A percentile compares a stretch with the other conserved stretches of the same genome.
Evolutionary conservation across 2,888 invertebrate genomes (phyloP).

Genomic region (Ethmia dodecea): DNA sequence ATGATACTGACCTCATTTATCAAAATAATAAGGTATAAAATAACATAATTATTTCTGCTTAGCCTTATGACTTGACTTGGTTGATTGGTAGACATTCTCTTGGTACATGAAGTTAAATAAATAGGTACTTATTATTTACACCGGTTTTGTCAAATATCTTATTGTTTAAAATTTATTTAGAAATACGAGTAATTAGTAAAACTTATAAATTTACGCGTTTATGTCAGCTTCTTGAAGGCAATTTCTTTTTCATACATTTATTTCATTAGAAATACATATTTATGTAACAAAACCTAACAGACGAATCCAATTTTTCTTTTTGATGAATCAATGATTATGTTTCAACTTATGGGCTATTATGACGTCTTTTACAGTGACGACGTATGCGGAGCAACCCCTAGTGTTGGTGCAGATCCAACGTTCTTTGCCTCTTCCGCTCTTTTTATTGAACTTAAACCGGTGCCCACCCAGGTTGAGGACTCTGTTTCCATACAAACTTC

Average conservation of each 20-base stretch:
- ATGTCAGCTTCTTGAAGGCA: too few relatives aligned
- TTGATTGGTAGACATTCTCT: too few relatives aligned
- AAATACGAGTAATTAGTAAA: too few relatives aligned
- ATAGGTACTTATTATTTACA: too few relatives aligned
- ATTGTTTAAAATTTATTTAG: too few relatives aligned
- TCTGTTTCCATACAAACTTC: conserved; percentile 33
- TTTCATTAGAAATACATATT: background rate
- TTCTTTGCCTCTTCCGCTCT: conserved; percentile 18
- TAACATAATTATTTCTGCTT: too few relatives aligned
- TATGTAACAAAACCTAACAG: background rate
- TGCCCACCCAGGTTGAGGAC: conserved; percentile 31
- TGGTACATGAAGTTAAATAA: too few relatives aligned
- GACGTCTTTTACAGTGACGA: conserved; percentile 29
- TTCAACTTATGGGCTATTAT: conserved; percentile 27
- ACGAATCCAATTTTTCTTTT: background rate
- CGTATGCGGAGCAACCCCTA: conserved; percentile 33
- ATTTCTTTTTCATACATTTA: background rate
- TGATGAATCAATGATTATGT: conserved; percentile 25
- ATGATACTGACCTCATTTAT: too few relatives aligned
- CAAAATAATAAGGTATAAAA: too few relatives aligned
- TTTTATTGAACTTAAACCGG: conserved; percentile 33
- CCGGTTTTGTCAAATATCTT: too few relatives aligned
- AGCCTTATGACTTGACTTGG: too few relatives aligned
- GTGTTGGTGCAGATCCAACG: conserved; percentile 43
- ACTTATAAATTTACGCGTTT: too few relatives aligned